A percentile compares a stretch with the other conserved stretches of the same genome.
Conservation (phyloP, 2,888 invertebrate species). For the Diaprepes abbreviatus region DNA sequence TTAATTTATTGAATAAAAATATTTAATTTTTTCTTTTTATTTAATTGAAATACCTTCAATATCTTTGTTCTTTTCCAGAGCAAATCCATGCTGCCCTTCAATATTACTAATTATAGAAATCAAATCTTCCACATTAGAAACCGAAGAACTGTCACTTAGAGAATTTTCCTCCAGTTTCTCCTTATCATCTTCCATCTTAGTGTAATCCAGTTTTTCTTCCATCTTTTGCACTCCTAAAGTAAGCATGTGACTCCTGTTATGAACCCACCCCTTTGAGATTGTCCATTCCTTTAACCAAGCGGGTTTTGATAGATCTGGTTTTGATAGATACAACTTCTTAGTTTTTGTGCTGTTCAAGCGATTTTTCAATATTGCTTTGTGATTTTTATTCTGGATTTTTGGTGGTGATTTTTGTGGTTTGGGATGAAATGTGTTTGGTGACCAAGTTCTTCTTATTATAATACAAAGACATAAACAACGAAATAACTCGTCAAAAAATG, state of each 20-base stretch:
- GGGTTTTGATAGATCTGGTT: slow-evolving; percentile 50
- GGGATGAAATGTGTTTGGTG: slow-evolving; percentile 53
- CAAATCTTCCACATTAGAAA: slow-evolving; percentile 64
- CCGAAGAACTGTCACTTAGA: slow-evolving; percentile 55
- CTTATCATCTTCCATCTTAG: slow-evolving; percentile 18
- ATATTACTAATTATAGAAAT: slow-evolving; percentile 57
- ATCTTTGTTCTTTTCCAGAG: slow-evolving; percentile 40
- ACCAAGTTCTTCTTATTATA: slow-evolving; percentile 62
- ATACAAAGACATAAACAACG: slow-evolving; percentile 63
- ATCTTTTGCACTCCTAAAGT: slow-evolving; percentile 39
- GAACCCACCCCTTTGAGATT: slow-evolving; percentile 68
- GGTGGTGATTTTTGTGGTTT: slow-evolving; percentile 21
- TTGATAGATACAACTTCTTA: slow-evolving; percentile 27
- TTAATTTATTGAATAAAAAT: background rate
- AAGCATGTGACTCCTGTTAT: slow-evolving; percentile 64
- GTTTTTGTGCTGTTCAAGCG: slow-evolving; percentile 48
- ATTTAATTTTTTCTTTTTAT: background rate
- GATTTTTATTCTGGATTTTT: slow-evolving; percentile 20
- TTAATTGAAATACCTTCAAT: slow-evolving; percentile 15
- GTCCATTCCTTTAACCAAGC: slow-evolving; percentile 68
- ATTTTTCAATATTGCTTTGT: slow-evolving; percentile 48
- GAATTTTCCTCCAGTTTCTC: slow-evolving; percentile 20
- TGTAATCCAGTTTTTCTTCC: slow-evolving; percentile 12
- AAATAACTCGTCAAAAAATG: slow-evolving; percentile 50
- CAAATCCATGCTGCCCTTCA: slow-evolving; percentile 18